phyloP scores from a whole-genome alignment of 1,140 invertebrate species.

The Meloidogyne hapla region DNA sequence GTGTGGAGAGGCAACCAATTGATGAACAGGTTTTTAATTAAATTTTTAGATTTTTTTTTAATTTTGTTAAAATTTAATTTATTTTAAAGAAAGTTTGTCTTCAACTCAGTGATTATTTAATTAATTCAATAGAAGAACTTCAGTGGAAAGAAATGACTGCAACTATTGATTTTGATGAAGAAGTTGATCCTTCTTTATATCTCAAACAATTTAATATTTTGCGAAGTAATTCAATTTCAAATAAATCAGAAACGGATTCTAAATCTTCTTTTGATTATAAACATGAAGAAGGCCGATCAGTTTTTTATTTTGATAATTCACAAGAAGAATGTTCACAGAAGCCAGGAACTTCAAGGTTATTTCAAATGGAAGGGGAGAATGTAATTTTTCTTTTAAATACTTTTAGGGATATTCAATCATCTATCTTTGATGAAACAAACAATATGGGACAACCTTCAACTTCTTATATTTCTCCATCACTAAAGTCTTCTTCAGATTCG shows the following conservation, averaged over 20 bases:
- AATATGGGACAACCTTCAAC: neutral
- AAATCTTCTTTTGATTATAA: neutral
- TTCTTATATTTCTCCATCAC: neutral
- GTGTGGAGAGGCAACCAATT: neutral
- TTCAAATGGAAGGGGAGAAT: too few relatives aligned
- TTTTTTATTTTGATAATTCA: constrained; percentile 20
- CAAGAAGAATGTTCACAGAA: constrained; percentile 2
- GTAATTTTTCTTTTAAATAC: too few relatives aligned
- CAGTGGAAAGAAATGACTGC: constrained; percentile 14
- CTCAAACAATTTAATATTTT: neutral
- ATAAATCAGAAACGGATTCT: neutral
- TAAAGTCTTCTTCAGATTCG: neutral
- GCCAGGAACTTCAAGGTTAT: constrained; percentile 15
- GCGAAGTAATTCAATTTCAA: neutral
- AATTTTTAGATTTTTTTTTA: neutral
- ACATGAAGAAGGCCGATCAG: constrained; percentile 14
- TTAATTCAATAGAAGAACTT: constrained; percentile 17
- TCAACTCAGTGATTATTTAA: constrained; percentile 24
- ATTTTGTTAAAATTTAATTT: neutral
- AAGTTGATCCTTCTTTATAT: constrained; percentile 12
- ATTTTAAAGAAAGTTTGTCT: constrained; percentile 18
- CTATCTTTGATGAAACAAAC: neutral
- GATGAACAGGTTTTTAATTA: constrained; percentile 1
- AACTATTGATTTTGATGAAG: constrained; percentile 16
- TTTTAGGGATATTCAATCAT: neutral